Evolutionary conservation across 2,888 invertebrate species (phyloP).

Genomic region (Nebria brevicollis): DNA sequence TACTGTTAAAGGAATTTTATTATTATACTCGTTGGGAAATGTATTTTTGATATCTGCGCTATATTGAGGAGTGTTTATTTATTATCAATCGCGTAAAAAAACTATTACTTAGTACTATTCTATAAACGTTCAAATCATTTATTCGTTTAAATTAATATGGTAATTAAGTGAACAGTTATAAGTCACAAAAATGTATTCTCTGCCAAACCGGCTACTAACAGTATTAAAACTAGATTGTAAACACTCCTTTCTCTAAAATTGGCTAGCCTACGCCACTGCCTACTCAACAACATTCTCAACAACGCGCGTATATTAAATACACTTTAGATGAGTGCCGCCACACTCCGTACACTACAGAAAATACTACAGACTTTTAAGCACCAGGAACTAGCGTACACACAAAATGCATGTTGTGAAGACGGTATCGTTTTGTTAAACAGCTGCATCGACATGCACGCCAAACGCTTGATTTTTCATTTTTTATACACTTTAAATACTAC

Average conservation of each 20-base stretch:
- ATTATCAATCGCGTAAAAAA: too few species aligned
- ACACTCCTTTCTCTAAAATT: neutral
- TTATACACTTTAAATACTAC: neutral
- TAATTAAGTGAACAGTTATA: neutral
- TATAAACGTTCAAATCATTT: neutral
- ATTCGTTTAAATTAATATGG: neutral
- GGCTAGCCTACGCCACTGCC: neutral
- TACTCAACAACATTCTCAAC: neutral
- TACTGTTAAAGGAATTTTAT: too few species aligned
- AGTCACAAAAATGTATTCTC: neutral
- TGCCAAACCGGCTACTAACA: neutral
- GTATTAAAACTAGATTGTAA: neutral
- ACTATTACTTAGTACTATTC: too few species aligned
- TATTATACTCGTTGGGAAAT: too few species aligned
- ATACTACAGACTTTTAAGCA: neutral
- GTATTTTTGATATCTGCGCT: too few species aligned
- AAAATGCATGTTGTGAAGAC: neutral
- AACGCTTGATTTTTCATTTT: neutral
- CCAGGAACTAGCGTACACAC: neutral
- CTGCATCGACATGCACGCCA: neutral
- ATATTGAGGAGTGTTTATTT: too few species aligned
- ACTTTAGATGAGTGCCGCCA: neutral
- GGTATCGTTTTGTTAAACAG: neutral
- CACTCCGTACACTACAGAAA: neutral
- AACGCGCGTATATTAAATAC: neutral